phyloP scores from a whole-genome alignment of 2,888 invertebrate species.

The Cactoblastis cactorum region DNA sequence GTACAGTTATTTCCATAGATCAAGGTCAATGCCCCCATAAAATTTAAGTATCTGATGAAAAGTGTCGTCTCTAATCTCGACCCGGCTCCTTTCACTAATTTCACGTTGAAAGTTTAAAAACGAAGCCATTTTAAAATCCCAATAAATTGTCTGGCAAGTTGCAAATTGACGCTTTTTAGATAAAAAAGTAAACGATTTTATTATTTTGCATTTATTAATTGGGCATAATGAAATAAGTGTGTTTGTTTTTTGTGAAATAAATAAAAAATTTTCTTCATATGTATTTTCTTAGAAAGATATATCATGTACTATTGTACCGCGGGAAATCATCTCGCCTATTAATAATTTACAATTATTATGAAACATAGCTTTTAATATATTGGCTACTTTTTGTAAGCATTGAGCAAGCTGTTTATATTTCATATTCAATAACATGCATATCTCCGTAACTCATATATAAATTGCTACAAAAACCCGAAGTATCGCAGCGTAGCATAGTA shows the following conservation, averaged over 20 bases:
- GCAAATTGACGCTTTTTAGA: slow-evolving; percentile 25
- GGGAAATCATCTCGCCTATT: too few species aligned
- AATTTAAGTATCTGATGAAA: slow-evolving; percentile 1
- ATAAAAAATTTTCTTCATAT: too few species aligned
- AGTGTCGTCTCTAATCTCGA: background rate
- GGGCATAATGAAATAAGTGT: too few species aligned
- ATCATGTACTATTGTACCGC: too few species aligned
- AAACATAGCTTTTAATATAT: too few species aligned
- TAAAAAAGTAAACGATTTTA: slow-evolving; percentile 18
- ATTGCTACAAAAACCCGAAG: background rate
- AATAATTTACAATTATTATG: too few species aligned
- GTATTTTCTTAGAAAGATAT: too few species aligned
- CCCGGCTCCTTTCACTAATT: slow-evolving; percentile 10
- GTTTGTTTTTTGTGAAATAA: too few species aligned
- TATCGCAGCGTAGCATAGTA: slow-evolving; percentile 16
- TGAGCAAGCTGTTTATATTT: slow-evolving; percentile 16
- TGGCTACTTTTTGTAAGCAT: too few species aligned
- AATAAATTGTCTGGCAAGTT: slow-evolving; percentile 6
- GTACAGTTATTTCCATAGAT: background rate
- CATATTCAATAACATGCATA: slow-evolving; percentile 27
- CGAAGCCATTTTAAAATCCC: slow-evolving; percentile 7
- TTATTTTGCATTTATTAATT: too few species aligned
- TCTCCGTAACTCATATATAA: slow-evolving; percentile 31
- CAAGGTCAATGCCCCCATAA: slow-evolving; percentile 1
- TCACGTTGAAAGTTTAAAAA: slow-evolving; percentile 1